Conservation (phyloP, 2,797 vertebrate species). For the Hypotaenidia philippensis region DNA sequence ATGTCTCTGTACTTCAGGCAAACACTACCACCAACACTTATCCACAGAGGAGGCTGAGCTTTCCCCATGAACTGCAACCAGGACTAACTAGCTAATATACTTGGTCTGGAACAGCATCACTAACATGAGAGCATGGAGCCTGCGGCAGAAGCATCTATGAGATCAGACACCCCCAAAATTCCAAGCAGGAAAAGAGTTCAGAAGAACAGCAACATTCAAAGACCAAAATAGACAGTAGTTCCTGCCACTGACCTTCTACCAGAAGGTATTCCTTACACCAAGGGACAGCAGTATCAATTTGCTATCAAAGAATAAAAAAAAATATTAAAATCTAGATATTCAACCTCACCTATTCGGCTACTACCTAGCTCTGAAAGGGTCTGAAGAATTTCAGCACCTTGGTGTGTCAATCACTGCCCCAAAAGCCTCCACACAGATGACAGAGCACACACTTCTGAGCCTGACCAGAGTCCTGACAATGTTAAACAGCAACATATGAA, state of each 20-base stretch:
- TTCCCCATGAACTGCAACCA: not conserved
- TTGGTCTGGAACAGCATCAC: not conserved
- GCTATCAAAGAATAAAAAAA: not conserved
- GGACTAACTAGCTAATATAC: not conserved
- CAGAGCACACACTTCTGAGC: not conserved
- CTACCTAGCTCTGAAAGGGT: not conserved
- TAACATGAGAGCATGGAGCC: rapidly evolving
- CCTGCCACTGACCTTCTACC: not conserved
- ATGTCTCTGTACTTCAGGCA: not conserved
- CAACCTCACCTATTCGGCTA: not conserved
- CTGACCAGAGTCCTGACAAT: not conserved
- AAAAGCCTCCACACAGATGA: not conserved
- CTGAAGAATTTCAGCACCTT: not conserved
- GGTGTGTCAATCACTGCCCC: not conserved
- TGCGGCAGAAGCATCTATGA: not conserved
- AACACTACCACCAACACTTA: not conserved
- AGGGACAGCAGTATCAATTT: not conserved
- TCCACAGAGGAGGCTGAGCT: not conserved
- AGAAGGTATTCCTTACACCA: not conserved
- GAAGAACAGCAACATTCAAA: not conserved
- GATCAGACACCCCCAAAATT: not conserved
- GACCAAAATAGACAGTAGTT: not conserved
- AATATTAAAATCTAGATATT: not conserved
- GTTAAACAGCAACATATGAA: too few relatives aligned
- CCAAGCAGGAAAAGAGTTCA: not conserved